Evolutionary conservation across 2,888 invertebrate species (phyloP).

Genomic region (Ypsolopha sequella): DNA sequence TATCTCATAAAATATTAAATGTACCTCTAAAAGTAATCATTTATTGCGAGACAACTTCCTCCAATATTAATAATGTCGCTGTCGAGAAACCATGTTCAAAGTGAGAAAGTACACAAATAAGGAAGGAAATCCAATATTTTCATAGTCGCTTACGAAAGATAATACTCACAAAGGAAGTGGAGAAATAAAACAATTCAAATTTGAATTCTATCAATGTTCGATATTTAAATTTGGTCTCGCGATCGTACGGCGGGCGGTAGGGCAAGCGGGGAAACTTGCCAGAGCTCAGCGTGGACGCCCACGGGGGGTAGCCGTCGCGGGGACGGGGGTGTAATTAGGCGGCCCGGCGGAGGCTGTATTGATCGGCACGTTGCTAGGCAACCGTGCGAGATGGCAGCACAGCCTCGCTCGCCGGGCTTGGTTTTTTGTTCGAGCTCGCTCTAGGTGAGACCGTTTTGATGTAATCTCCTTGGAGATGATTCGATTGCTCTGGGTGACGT

Average conservation of each 20-base stretch:
- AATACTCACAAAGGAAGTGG: slow-evolving; percentile 52
- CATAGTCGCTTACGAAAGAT: slow-evolving; percentile 7
- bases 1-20: no score
- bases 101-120: background rate
- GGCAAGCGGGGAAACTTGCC: slow-evolving; percentile 10
- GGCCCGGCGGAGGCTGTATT: slow-evolving; percentile 70
- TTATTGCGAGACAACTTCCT: no score
- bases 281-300: no score
- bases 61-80: no score
- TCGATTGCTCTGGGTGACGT: slow-evolving; percentile 23
- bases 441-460: slow-evolving; percentile 63
- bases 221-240: slow-evolving; percentile 55
- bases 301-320: background rate
- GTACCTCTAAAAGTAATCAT: no score
- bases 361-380: slow-evolving; percentile 66
- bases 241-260: slow-evolving; percentile 17
- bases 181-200: slow-evolving; percentile 44
- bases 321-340: slow-evolving; percentile 55
- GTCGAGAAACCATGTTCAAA: no score
- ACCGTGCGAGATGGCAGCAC: slow-evolving; percentile 62
- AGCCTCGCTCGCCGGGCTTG: slow-evolving; percentile 43
- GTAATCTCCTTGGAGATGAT: slow-evolving; percentile 53
- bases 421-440: slow-evolving; percentile 55
- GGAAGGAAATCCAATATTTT: background rate
- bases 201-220: slow-evolving; percentile 63